These are phyloP conservation scores for Struthio camelus DNA, from an alignment of 2,113 vertebrate genomes.

Conservation along the genomic window DNA sequence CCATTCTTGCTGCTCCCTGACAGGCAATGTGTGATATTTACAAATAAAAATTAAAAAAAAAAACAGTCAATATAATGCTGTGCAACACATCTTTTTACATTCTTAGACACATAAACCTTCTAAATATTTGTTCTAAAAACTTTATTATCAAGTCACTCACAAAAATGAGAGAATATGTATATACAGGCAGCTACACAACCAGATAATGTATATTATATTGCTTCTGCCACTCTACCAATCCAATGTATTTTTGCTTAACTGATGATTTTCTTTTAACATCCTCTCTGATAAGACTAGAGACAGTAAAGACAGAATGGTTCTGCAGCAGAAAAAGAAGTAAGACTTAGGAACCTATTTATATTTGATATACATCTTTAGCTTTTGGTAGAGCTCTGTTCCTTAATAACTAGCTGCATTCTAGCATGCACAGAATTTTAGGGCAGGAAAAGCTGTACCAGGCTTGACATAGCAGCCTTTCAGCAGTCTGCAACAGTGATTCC, in stretches of 20 bases:
- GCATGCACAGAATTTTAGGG: neutral
- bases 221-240: neutral
- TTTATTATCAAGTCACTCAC: no score
- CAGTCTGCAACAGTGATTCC: neutral
- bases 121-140: no score
- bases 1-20: no score
- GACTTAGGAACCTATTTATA: neutral
- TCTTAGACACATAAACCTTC: no score
- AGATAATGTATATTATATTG: neutral
- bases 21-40: no score
- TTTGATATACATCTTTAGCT: neutral
- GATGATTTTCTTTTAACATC: neutral
- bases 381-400: neutral
- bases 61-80: no score
- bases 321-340: neutral
- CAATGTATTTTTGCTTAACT: neutral
- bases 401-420: neutral
- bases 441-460: neutral
- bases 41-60: no score
- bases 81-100: no score
- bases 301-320: neutral
- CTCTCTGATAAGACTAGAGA: neutral
- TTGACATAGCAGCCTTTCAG: neutral
- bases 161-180: no score
- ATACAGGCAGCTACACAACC: no score